phyloP scores from a whole-genome alignment of 2,797 vertebrate species.

The Myotis planiceps region DNA sequence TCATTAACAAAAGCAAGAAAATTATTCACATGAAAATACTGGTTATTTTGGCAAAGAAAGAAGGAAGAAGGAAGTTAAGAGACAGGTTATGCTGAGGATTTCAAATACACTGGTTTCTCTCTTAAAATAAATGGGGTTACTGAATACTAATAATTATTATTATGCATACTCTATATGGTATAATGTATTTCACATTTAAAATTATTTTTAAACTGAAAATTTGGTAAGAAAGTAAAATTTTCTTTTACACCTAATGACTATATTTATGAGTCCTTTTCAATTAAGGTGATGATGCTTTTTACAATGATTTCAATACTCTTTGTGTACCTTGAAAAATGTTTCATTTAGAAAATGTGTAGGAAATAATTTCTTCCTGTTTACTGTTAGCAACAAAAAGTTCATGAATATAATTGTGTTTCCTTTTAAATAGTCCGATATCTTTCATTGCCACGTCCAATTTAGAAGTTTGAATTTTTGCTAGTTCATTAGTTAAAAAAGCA shows the following conservation, averaged over 20 bases:
- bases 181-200: background rate
- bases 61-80: background rate
- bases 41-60: background rate
- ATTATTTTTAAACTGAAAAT: background rate
- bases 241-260: background rate
- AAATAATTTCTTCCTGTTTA: slow-evolving; percentile 6
- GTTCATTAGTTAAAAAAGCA: background rate
- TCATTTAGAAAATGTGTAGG: background rate
- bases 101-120: background rate
- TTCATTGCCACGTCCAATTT: background rate
- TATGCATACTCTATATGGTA: background rate
- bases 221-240: background rate
- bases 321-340: background rate
- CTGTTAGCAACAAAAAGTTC: background rate
- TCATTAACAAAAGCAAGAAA: background rate
- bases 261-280: background rate
- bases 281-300: background rate
- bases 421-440: background rate
- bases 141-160: background rate
- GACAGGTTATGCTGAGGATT: background rate
- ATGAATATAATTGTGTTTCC: background rate
- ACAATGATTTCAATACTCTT: background rate
- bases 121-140: background rate
- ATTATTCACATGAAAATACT: background rate
- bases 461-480: background rate